Conservation (phyloP, 1,140 invertebrate genomes). For the Drosophila lini region DNA sequence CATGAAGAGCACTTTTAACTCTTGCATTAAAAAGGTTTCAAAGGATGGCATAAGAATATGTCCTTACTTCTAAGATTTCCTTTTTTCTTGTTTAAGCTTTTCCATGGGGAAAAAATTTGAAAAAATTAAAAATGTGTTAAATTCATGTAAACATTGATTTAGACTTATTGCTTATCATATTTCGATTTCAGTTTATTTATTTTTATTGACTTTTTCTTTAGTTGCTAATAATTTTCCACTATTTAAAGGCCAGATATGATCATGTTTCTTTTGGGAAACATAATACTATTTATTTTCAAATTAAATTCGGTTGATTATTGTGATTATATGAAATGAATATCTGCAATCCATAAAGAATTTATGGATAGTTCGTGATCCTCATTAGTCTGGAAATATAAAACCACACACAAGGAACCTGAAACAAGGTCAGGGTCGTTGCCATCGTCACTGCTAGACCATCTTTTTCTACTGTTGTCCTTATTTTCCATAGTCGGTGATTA, state of each 20-base stretch:
- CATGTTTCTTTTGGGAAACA: not conserved
- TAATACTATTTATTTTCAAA: not conserved
- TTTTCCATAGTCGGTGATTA: constrained; percentile 21
- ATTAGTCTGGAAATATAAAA: not conserved
- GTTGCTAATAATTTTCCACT: not conserved
- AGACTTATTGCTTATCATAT: not conserved
- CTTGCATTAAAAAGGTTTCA: not conserved
- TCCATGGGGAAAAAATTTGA: not conserved
- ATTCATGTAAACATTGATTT: not conserved
- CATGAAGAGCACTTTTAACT: not conserved
- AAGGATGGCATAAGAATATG: not conserved
- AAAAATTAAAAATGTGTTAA: not conserved
- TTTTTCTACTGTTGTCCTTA: not conserved
- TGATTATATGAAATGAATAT: not conserved
- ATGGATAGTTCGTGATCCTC: constrained; percentile 3
- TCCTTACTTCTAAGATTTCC: not conserved
- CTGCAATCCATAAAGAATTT: not conserved
- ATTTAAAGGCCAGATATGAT: not conserved
- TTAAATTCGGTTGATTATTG: not conserved
- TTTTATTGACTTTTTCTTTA: not conserved
- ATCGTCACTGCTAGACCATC: constrained; percentile 17
- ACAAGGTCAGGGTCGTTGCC: constrained; percentile 57
- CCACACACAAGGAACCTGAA: not conserved
- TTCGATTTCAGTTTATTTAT: not conserved
- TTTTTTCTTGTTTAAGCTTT: not conserved